Evolutionary conservation across 2,888 invertebrate genomes (phyloP).

Genomic region (Scaptomyza parva): DNA sequence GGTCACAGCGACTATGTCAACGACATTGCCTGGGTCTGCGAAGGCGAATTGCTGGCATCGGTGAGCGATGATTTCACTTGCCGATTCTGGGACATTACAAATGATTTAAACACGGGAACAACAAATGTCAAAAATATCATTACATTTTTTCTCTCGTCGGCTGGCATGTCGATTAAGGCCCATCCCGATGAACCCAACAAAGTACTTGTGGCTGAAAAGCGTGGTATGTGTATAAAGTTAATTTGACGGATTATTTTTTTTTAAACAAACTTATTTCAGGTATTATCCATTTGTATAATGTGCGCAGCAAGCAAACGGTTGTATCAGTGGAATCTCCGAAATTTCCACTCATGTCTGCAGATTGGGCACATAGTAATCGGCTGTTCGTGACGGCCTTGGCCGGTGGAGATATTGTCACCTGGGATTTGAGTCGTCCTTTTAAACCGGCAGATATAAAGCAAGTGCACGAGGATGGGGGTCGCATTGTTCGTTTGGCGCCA

Average conservation of each 20-base stretch:
- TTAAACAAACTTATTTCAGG: slow-evolving; percentile 72
- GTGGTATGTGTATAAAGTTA: slow-evolving; percentile 80
- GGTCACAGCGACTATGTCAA: slow-evolving; percentile 90
- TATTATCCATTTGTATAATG: slow-evolving; percentile 90
- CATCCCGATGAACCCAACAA: slow-evolving; percentile 89
- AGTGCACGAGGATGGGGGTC: slow-evolving; percentile 88
- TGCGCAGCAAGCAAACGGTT: slow-evolving; percentile 88
- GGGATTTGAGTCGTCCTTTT: slow-evolving; percentile 89
- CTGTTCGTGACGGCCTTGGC: slow-evolving; percentile 87
- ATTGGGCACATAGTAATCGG: slow-evolving; percentile 89
- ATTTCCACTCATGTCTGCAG: slow-evolving; percentile 88
- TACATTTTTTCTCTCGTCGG: slow-evolving; percentile 88
- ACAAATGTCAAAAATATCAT: slow-evolving; percentile 86
- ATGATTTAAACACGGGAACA: slow-evolving; percentile 81
- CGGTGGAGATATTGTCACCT: slow-evolving; percentile 88
- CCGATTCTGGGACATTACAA: slow-evolving; percentile 87
- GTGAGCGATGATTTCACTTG: slow-evolving; percentile 91
- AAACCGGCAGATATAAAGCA: slow-evolving; percentile 87
- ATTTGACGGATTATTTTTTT: rapidly evolving
- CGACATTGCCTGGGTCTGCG: slow-evolving; percentile 89
- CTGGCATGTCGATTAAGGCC: slow-evolving; percentile 89
- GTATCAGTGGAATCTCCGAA: slow-evolving; percentile 88
- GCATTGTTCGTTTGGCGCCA: slow-evolving; percentile 87
- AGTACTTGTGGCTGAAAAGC: slow-evolving; percentile 90
- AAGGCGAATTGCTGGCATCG: slow-evolving; percentile 89